Conservation (phyloP, 2,888 invertebrate genomes). For the Phyto melanocephala region DNA sequence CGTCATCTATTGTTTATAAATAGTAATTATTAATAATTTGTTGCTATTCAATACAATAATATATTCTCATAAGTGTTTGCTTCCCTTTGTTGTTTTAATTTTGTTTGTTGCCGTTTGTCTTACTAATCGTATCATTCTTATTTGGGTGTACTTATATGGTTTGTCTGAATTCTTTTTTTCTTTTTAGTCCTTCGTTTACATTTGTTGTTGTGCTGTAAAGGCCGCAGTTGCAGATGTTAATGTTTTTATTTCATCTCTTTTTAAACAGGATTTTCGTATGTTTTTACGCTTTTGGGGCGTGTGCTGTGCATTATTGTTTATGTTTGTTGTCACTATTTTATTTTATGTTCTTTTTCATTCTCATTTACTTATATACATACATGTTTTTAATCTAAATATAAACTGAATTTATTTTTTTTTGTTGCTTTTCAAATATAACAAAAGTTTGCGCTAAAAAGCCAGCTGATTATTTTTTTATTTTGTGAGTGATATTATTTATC, state of each 20-base stretch:
- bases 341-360: conserved; percentile 27
- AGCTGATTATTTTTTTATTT: no score
- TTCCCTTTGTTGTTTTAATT: neutral
- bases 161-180: conserved; percentile 55
- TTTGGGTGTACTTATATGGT: conserved; percentile 21
- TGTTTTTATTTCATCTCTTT: conserved; percentile 38
- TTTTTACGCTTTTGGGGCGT: conserved; percentile 56
- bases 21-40: neutral
- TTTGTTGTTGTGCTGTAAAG: conserved; percentile 10
- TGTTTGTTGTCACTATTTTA: neutral
- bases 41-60: neutral
- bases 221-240: conserved; percentile 26
- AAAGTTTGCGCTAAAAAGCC: no score
- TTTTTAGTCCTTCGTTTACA: conserved; percentile 20
- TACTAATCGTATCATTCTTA: neutral
- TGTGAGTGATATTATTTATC: no score
- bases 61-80: conserved; percentile 10
- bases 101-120: neutral
- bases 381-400: neutral
- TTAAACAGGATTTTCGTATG: conserved; percentile 31
- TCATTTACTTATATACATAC: neutral
- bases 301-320: conserved; percentile 38
- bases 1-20: neutral
- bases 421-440: neutral
- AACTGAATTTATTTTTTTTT: conserved; percentile 17